phyloP scores from a whole-genome alignment of 2,888 invertebrate species.

The Leptothorax acervorum region DNA sequence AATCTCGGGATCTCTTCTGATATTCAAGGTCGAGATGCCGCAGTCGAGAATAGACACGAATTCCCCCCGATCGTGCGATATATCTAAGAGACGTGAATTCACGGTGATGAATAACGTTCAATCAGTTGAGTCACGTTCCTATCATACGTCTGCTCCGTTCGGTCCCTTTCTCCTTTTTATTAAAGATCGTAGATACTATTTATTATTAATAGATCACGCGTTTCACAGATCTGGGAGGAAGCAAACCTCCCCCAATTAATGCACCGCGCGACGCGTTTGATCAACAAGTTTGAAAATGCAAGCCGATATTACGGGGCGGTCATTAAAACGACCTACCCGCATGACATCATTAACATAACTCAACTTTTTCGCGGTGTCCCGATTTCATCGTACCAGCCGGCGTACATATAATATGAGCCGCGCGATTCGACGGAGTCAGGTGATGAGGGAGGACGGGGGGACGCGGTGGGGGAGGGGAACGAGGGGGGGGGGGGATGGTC shows the following conservation, averaged over 20 bases:
- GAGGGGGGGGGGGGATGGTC: constrained; percentile 11
- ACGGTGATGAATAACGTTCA: background rate
- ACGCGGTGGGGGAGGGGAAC: no score
- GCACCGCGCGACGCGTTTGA: background rate
- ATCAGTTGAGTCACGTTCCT: background rate
- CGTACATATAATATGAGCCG: constrained; percentile 39
- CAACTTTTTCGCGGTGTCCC: constrained; percentile 45
- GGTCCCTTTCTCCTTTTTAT: background rate
- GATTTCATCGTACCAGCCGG: constrained; percentile 26
- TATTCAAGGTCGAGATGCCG: constrained; percentile 9
- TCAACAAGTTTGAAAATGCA: constrained; percentile 43
- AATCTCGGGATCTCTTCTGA: background rate
- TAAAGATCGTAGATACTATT: background rate
- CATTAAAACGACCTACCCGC: background rate
- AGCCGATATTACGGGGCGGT: background rate
- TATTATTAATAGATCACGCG: background rate
- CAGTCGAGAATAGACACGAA: constrained; percentile 6
- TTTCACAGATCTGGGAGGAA: background rate
- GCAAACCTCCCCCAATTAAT: background rate
- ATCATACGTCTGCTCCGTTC: background rate
- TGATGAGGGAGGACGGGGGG: background rate
- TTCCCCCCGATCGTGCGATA: background rate
- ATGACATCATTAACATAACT: constrained; percentile 43
- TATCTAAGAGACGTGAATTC: background rate
- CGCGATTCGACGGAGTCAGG: constrained; percentile 19